Evolutionary conservation across 2,113 vertebrate genomes (phyloP).

Genomic region (Sturnira hondurensis): DNA sequence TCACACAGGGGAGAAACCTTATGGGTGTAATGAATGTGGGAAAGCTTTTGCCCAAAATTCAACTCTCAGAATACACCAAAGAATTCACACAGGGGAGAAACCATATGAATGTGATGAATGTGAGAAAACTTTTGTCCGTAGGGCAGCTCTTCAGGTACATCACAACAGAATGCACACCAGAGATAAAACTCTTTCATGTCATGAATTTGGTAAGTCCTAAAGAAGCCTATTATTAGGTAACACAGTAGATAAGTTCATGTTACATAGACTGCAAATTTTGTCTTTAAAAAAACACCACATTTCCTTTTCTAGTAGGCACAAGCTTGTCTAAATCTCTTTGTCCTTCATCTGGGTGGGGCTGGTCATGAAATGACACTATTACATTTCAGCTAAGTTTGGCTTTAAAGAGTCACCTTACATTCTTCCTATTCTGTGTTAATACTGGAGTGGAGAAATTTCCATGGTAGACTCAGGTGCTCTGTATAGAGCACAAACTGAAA

Average conservation of each 20-base stretch:
- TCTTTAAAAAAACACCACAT: neutral
- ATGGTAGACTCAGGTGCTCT: neutral
- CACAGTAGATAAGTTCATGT: neutral
- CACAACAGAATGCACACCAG: neutral
- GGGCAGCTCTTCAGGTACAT: slow-evolving; percentile 14
- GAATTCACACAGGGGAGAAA: slow-evolving; percentile 40
- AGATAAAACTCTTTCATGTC: neutral
- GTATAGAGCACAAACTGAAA: neutral
- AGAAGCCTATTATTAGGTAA: neutral
- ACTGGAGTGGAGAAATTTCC: neutral
- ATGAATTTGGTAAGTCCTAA: neutral
- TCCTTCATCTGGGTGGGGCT: neutral
- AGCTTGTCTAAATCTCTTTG: neutral
- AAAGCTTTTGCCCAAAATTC: slow-evolving; percentile 56
- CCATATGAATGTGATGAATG: slow-evolving; percentile 9
- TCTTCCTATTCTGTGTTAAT: neutral
- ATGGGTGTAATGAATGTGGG: slow-evolving; percentile 44
- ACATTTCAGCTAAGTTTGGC: neutral
- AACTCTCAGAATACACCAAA: slow-evolving; percentile 51
- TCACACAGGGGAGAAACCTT: slow-evolving; percentile 61
- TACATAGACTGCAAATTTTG: neutral
- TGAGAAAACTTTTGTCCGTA: slow-evolving; percentile 23
- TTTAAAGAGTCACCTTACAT: neutral
- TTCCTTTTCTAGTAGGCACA: neutral
- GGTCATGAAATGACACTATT: neutral